Percentiles rank a stretch among this genome's conserved stretches.
phyloP scores from a whole-genome alignment of 2,797 vertebrate species.

The Scleropages formosus region DNA sequence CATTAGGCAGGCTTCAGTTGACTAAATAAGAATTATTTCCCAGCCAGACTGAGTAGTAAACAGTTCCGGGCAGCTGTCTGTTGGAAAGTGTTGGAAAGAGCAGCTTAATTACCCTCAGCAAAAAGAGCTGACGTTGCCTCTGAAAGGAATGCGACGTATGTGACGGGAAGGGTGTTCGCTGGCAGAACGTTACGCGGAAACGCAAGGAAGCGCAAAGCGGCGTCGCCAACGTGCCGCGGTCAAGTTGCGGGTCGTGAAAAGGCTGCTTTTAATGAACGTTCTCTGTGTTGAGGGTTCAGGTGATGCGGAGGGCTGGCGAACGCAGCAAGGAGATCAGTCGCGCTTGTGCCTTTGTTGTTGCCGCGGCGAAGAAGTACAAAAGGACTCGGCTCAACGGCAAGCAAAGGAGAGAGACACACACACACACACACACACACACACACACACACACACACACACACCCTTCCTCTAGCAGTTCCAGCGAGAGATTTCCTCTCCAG shows the following conservation, averaged over 20 bases:
- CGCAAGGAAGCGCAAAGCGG: no score
- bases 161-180: neutral
- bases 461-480: neutral
- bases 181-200: no score
- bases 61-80: neutral
- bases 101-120: conserved; percentile 1
- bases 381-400: conserved; percentile 15
- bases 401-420: neutral
- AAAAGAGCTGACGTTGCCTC: neutral
- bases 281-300: no score
- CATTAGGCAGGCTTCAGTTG: neutral
- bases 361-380: neutral
- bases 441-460: neutral
- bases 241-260: no score
- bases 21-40: neutral
- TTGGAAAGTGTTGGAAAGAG: neutral
- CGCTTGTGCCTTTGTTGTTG: no score
- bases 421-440: neutral
- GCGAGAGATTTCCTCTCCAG: conserved; percentile 8
- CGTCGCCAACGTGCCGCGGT: no score
- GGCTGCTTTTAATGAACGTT: no score
- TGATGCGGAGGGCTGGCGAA: no score
- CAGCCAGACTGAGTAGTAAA: no score
- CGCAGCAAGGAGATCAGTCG: no score
- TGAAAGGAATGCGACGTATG: neutral